Conservation (phyloP, 2,888 invertebrate genomes). For the Drosophila tanythrix region DNA sequence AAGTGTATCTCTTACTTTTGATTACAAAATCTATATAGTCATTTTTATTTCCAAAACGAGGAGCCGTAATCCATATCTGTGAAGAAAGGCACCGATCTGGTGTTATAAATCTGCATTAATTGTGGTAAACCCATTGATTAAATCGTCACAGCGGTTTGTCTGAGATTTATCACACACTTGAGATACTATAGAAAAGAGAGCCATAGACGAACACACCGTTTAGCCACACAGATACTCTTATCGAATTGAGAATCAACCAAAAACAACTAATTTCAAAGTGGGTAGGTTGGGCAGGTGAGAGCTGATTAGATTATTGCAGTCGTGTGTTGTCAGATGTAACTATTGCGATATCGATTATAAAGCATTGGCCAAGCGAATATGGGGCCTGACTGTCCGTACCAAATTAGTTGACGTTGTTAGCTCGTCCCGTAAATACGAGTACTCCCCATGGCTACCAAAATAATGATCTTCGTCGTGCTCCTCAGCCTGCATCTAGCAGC, state of each 20-base stretch:
- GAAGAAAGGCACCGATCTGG: not conserved
- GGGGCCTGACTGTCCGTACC: conserved; percentile 15
- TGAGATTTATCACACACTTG: not conserved
- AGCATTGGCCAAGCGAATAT: conserved; percentile 29
- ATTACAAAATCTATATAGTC: not conserved
- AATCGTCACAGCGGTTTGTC: not conserved
- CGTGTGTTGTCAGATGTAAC: conserved; percentile 64
- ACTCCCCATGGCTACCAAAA: conserved; percentile 26
- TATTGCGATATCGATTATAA: conserved; percentile 31
- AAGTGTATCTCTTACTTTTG: not conserved
- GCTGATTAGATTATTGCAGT: conserved; percentile 71
- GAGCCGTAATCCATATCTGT: not conserved
- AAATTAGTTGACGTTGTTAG: conserved; percentile 58
- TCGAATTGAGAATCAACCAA: not conserved
- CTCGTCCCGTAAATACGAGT: conserved; percentile 34
- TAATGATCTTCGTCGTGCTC: conserved; percentile 24
- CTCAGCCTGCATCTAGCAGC: conserved; percentile 1
- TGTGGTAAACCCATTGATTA: conserved; percentile 34
- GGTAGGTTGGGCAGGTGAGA: conserved; percentile 4
- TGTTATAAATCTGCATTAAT: conserved; percentile 10
- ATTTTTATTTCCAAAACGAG: not conserved
- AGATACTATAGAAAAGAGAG: not conserved
- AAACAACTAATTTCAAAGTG: conserved; percentile 14
- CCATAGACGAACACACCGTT: conserved; percentile 3
- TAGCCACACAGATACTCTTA: not conserved